Base-by-base conservation (phyloP, 2,113 vertebrate species). In the Myotis lucifugus region DNA sequence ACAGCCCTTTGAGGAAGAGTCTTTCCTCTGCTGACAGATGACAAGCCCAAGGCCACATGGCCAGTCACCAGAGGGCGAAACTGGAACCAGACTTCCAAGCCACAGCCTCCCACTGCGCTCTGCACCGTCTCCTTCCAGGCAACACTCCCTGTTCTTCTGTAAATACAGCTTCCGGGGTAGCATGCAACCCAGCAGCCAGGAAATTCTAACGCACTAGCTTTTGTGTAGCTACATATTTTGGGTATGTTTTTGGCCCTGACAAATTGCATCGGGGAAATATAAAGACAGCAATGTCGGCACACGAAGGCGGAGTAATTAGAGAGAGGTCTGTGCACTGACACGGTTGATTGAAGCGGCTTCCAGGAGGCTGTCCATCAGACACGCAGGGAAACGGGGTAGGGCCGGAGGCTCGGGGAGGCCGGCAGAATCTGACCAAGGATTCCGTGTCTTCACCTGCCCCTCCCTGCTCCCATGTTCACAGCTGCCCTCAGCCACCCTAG, bases 71-170 rank as follows among this genome's bases (percentile, higher is more conserved):
- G 37, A 64, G 32, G 32, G 32, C 13, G 11, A 67, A 37, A 37
- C 0, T 9, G 11, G 17, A 42, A 52, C 32, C 69, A 42, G 54
- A 54, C 32, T 15, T 29, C 23, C 21, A 34, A 32, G 37, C 46
- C 25, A 2, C 5, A 8, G 27, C 10, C 70, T 19, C 25, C 88
- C 29, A 10, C 10, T 11, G 59, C 7, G 7, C 67, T n/a, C 85
- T 13, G 3, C 19, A 6, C 19, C 19, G 0, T 8, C 86, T 59
- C 59, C 81, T n/a, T 64, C 54, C 3, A 14, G 25, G 10, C 29
- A 13, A 46, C 4, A 0, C 27, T 48, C 37, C 8, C 54, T 1
- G 13, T 34, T 18, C 69, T 50, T 7, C 1, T 0, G 4, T 29
- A 32, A 54, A 48, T 0, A 2, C 74, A 52, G 29, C 10, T 61